Conservation (phyloP, 2,888 invertebrate species). For the Nomada lathburiana region DNA sequence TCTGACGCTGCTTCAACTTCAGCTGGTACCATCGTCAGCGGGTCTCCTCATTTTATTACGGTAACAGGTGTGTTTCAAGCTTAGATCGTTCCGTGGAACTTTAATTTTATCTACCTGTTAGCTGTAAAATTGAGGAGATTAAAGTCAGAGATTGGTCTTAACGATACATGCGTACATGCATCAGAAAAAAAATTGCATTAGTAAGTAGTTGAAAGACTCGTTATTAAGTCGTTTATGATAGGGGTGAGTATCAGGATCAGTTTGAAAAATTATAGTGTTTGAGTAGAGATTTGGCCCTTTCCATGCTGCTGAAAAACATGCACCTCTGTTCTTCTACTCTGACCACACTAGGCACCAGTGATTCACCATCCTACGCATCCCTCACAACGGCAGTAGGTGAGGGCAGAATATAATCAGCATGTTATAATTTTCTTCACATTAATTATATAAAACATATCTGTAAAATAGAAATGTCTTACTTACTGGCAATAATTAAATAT, state of each 20-base stretch:
- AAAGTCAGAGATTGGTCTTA: slow-evolving; percentile 6
- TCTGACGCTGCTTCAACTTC: slow-evolving; percentile 86
- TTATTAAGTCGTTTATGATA: slow-evolving; percentile 47
- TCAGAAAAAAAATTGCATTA: slow-evolving; percentile 69
- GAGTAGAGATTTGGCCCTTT: slow-evolving; percentile 77
- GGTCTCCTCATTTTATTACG: slow-evolving; percentile 88
- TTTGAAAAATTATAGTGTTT: slow-evolving; percentile 74
- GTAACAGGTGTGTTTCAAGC: slow-evolving; percentile 87
- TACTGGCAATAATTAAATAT: slow-evolving; percentile 3
- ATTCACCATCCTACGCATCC: slow-evolving; percentile 85
- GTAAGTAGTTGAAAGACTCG: slow-evolving; percentile 28
- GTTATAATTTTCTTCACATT: slow-evolving; percentile 51
- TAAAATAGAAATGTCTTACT: slow-evolving; percentile 21
- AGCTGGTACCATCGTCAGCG: slow-evolving; percentile 83
- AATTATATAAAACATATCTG: slow-evolving; percentile 42
- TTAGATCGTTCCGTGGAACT: neutral
- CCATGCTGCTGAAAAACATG: slow-evolving; percentile 78
- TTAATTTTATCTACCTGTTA: slow-evolving; percentile 8
- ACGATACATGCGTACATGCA: neutral
- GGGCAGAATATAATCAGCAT: slow-evolving; percentile 79
- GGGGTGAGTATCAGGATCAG: slow-evolving; percentile 66
- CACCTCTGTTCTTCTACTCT: slow-evolving; percentile 78
- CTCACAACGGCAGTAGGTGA: slow-evolving; percentile 85
- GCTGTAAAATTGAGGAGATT: neutral
- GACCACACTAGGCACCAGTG: slow-evolving; percentile 82